These are phyloP conservation scores for Podarcis muralis DNA, from an alignment of 2,113 vertebrate genomes.

Conservation along the genomic window DNA sequence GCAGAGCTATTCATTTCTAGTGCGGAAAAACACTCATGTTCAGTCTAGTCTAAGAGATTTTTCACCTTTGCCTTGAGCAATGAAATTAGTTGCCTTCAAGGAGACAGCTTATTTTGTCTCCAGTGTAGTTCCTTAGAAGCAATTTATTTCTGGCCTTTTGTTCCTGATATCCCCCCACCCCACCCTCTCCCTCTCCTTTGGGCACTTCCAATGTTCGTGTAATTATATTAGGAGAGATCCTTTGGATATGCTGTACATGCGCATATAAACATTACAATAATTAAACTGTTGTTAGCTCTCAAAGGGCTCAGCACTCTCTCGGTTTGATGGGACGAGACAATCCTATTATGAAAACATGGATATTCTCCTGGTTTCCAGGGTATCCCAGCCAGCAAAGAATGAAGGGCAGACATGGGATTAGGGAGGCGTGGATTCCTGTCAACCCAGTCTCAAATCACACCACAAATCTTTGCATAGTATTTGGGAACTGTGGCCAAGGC, in stretches of 20 bases:
- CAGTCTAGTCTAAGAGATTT: conserved; percentile 34
- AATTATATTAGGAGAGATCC: not conserved
- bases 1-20: conserved; percentile 37
- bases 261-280: conserved; percentile 3
- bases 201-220: conserved; percentile 7
- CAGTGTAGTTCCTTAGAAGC: not conserved
- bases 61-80: conserved; percentile 35
- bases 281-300: not conserved
- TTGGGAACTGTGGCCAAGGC: too few relatives aligned
- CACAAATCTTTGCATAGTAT: too few relatives aligned
- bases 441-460: not conserved
- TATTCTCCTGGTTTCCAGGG: not conserved
- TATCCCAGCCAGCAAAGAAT: not conserved
- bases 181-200: not conserved
- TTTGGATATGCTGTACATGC: not conserved
- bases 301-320: not conserved
- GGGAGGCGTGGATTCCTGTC: not conserved
- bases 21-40: conserved; percentile 5
- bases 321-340: not conserved
- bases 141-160: conserved; percentile 18
- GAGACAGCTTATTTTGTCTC: conserved; percentile 10
- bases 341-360: not conserved
- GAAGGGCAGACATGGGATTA: not conserved
- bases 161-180: not conserved
- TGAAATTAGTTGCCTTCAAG: conserved; percentile 23